A percentile compares a stretch with the other conserved stretches of the same genome.
Conservation (phyloP, 2,888 invertebrate species). For the Cinara cedri region DNA sequence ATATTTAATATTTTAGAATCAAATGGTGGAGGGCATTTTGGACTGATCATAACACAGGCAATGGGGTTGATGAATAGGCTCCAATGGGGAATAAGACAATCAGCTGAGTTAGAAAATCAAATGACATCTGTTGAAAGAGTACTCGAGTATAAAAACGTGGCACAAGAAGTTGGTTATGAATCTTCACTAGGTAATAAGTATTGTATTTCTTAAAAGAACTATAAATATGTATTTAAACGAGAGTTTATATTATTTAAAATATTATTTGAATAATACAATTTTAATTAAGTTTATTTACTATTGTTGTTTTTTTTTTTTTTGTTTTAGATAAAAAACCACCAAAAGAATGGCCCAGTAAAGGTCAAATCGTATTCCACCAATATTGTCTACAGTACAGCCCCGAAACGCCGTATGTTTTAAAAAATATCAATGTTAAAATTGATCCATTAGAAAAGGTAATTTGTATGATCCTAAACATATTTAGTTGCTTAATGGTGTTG, state of each 20-base stretch:
- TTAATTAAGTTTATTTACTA: too few species aligned
- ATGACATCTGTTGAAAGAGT: conserved; percentile 57
- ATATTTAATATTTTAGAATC: not conserved
- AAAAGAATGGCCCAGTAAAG: conserved; percentile 76
- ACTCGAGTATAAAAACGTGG: conserved; percentile 42
- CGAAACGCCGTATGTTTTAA: conserved; percentile 76
- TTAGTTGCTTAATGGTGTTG: too few species aligned
- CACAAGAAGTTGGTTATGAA: conserved; percentile 59
- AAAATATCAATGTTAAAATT: conserved; percentile 71
- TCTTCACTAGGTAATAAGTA: conserved; percentile 59
- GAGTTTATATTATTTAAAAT: too few species aligned
- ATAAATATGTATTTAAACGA: too few species aligned
- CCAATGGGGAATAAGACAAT: conserved; percentile 52
- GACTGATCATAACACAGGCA: conserved; percentile 51
- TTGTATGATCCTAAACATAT: not conserved
- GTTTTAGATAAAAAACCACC: conserved; percentile 62
- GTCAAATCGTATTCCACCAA: conserved; percentile 72
- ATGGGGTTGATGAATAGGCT: conserved; percentile 7
- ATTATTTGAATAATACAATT: too few species aligned
- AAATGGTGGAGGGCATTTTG: conserved; percentile 31
- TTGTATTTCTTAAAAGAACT: too few species aligned
- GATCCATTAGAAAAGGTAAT: conserved; percentile 69
- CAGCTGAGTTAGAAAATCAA: conserved; percentile 54
- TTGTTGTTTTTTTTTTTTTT: too few species aligned
- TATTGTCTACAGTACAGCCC: conserved; percentile 76